Evolutionary conservation across 2,888 invertebrate genomes (phyloP).

Genomic region (Muscina levida): DNA sequence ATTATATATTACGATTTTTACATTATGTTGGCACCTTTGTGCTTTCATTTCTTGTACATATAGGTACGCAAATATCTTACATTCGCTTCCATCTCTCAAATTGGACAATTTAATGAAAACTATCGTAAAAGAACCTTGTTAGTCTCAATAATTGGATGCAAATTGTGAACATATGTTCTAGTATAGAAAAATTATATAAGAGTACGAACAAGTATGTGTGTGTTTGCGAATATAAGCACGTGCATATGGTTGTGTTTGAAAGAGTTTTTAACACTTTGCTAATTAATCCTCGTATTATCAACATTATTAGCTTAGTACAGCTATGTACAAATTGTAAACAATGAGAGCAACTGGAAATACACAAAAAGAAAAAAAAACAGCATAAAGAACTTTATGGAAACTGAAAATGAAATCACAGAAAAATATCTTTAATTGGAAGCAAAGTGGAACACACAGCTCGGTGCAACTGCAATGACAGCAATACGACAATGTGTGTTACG

Average conservation of each 20-base stretch:
- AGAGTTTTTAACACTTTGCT: constrained; percentile 75
- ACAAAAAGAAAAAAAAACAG: no score
- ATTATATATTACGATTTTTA: no score
- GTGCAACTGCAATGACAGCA: background rate
- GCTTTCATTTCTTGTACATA: no score
- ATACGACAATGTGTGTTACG: constrained; percentile 9
- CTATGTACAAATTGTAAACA: constrained; percentile 18
- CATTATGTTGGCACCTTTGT: no score
- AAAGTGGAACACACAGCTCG: constrained; percentile 11
- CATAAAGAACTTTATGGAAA: constrained; percentile 17
- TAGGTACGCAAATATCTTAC: no score
- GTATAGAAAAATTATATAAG: background rate
- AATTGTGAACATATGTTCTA: background rate
- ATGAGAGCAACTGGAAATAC: background rate
- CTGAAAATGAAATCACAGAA: constrained; percentile 36
- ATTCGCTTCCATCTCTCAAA: no score
- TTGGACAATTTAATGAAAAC: background rate
- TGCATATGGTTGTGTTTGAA: background rate
- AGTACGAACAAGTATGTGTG: no score
- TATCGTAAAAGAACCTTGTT: background rate
- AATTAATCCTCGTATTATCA: constrained; percentile 72
- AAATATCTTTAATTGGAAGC: constrained; percentile 27
- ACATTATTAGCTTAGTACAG: constrained; percentile 36
- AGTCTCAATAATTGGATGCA: background rate
- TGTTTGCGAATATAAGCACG: background rate